These are phyloP conservation scores for Drosophila setosimentum DNA, from an alignment of 2,888 invertebrate genomes.

Conservation along the genomic window DNA sequence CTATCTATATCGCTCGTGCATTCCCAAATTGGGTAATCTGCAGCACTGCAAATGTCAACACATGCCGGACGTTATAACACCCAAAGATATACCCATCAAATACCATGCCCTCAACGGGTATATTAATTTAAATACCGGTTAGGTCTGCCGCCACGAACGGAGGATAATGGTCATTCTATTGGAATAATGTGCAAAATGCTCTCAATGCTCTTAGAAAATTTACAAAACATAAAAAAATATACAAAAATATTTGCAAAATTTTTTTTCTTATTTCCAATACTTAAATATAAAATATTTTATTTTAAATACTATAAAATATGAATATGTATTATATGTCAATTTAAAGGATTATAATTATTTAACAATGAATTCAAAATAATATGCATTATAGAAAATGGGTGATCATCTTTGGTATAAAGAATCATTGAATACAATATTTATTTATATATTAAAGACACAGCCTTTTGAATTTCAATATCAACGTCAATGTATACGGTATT, in stretches of 20 bases:
- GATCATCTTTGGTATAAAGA: background rate
- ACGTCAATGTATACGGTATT: constrained; percentile 21
- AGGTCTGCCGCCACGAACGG: background rate
- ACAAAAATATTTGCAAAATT: background rate
- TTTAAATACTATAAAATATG: background rate
- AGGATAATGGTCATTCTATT: no score
- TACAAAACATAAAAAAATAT: background rate
- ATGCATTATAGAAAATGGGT: background rate
- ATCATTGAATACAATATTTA: background rate
- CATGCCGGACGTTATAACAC: constrained; percentile 34
- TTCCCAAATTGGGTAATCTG: constrained; percentile 44
- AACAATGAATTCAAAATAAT: background rate
- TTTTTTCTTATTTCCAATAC: background rate
- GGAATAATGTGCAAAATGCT: background rate
- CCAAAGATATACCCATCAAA: constrained; percentile 6
- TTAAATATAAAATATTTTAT: background rate
- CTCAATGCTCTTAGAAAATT: background rate
- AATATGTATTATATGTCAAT: background rate
- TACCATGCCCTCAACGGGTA: background rate
- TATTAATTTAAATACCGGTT: background rate
- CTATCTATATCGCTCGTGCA: constrained; percentile 26
- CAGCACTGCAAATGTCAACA: constrained; percentile 56
- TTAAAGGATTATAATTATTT: background rate
- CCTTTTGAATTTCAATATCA: no score
- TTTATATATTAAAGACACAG: background rate